Conservation (phyloP, 2,113 vertebrate genomes). For the Xyliphius kryptos region DNA sequence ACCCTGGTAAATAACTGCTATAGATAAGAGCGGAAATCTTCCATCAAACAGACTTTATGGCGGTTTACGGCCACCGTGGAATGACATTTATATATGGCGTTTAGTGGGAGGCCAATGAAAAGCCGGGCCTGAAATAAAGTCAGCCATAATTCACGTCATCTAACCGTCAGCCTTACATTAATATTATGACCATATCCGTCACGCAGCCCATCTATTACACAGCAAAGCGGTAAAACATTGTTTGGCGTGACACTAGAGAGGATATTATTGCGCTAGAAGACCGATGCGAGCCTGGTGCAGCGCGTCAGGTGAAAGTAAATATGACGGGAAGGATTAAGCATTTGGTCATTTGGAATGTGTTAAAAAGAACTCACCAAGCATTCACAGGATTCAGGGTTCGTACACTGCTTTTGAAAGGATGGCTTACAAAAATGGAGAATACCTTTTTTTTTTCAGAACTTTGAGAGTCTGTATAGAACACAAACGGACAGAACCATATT, state of each 20-base stretch:
- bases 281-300: slow-evolving; percentile 18
- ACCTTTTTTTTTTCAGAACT: too few species aligned
- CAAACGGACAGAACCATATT: too few species aligned
- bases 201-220: slow-evolving; percentile 68
- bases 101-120: slow-evolving; percentile 68
- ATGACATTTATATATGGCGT: slow-evolving; percentile 72
- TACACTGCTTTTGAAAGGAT: too few species aligned
- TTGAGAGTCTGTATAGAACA: too few species aligned
- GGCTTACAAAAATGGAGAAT: too few species aligned
- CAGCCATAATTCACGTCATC: slow-evolving; percentile 68
- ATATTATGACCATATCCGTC: slow-evolving; percentile 76
- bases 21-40: slow-evolving; percentile 63
- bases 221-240: slow-evolving; percentile 68
- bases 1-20: slow-evolving; percentile 61
- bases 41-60: slow-evolving; percentile 65
- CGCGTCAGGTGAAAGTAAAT: slow-evolving; percentile 43
- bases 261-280: slow-evolving; percentile 39
- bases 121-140: slow-evolving; percentile 66
- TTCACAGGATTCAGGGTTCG: too few species aligned
- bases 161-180: slow-evolving; percentile 70
- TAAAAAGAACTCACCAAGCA: neutral
- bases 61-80: slow-evolving; percentile 59
- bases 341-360: neutral
- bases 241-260: slow-evolving; percentile 61
- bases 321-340: slow-evolving; percentile 24